These are phyloP conservation scores for Ariopsis seemanni DNA, from an alignment of 2,113 vertebrate genomes.

Conservation along the genomic window DNA sequence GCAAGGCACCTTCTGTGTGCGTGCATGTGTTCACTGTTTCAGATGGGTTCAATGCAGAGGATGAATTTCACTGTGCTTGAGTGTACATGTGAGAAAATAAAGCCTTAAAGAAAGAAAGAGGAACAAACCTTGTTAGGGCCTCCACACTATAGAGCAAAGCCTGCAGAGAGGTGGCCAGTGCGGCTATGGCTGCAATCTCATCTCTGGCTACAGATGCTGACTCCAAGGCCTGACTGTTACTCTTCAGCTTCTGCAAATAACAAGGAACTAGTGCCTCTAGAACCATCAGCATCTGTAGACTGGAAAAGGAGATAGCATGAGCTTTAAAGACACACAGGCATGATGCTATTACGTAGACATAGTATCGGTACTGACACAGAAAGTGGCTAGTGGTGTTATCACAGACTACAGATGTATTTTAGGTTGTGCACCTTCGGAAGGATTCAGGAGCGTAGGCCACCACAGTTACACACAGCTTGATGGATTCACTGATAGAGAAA, in stretches of 20 bases:
- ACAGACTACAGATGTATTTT: neutral
- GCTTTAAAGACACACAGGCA: neutral
- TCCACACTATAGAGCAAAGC: slow-evolving; percentile 96
- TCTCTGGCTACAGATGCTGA: slow-evolving; percentile 89
- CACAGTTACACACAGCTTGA: slow-evolving; percentile 96
- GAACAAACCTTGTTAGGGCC: slow-evolving; percentile 86
- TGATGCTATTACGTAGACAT: neutral
- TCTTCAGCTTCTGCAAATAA: slow-evolving; percentile 91
- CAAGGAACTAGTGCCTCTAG: slow-evolving; percentile 95
- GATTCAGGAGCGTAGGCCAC: slow-evolving; percentile 96
- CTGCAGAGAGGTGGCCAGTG: slow-evolving; percentile 92
- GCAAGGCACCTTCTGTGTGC: too few relatives aligned
- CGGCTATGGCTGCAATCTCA: slow-evolving; percentile 91
- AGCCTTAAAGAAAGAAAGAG: too few relatives aligned
- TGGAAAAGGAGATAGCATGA: slow-evolving; percentile 52
- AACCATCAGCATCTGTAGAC: slow-evolving; percentile 99
- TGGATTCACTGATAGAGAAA: slow-evolving; percentile 95
- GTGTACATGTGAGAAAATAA: too few relatives aligned
- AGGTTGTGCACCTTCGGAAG: slow-evolving; percentile 82
- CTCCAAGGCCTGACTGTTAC: slow-evolving; percentile 85
- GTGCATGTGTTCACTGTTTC: too few relatives aligned
- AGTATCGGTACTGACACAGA: neutral
- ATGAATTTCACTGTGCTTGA: too few relatives aligned
- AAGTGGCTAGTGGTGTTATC: neutral
- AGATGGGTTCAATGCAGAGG: too few relatives aligned